Evolutionary conservation across 2,888 invertebrate species (phyloP), one percentile per base, ranked within the genome.

Genomic region (Cryptocephalus primarius): DNA sequence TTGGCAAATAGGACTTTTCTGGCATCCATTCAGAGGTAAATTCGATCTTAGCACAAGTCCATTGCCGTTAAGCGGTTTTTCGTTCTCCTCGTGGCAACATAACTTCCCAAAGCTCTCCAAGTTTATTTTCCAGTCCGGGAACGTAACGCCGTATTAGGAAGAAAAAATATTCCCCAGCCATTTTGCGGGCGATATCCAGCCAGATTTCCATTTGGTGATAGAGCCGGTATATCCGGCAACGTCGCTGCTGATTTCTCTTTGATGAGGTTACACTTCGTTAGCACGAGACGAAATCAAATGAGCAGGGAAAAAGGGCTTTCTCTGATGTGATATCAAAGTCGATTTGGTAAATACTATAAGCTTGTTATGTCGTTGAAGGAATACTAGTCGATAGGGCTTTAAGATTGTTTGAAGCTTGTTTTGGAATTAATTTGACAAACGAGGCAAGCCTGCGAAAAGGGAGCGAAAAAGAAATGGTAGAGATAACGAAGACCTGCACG

Each of bases 231-330:
- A 22, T 22, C 22, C 22, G 36, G 36, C 32, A 44, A 44, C 39
- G 46, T 51, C 4, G 36, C 36, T 36, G 11, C 36, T 12, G 12
- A 36, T 36, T 36, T 36, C 36, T 51, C 59, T 60, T 61, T 63
- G 59, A 62, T 58, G 60, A 59, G 58, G 58, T 58, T 60, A 57
- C 52, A 58, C 54, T 58, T 61, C 58, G 59, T 61, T 60, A 58
- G 52, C 46, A 40, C 47, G 43, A 50, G 51, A 52, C 47, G 47
- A 42, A 53, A 52, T 51, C 48, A 48, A 53, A 48, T 53, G 46
- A 44, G 45, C 43, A 43, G 41, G 32, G 45, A 50, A 50, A 52
- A 52, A 48, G 48, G 41, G 38, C 48, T 45, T 38, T 48, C 50
- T 48, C 38, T 46, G 48, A 43, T 45, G 46, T 45, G 43, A 50